These are phyloP conservation scores for Vesta saturnalis DNA, from an alignment of 2,888 invertebrate species.

Conservation along the genomic window DNA sequence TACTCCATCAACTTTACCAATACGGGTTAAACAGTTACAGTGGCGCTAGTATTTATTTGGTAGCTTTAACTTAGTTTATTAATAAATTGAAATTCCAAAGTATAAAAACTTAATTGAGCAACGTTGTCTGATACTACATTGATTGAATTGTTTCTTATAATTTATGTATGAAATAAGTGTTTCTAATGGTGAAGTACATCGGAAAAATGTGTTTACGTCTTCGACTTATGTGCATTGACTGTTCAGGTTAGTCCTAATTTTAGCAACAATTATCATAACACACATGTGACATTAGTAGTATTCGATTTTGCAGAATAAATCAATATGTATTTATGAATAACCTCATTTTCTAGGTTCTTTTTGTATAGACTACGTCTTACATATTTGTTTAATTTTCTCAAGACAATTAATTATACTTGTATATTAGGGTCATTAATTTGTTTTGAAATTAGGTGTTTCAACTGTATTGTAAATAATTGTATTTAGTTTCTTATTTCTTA, in stretches of 20 bases:
- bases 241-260: conserved; percentile 63
- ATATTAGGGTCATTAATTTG: not conserved
- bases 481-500: not conserved
- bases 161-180: conserved; percentile 1
- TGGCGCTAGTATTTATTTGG: not conserved
- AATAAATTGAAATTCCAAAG: not conserved
- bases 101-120: not conserved
- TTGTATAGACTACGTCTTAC: no score
- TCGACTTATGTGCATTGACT: conserved; percentile 66
- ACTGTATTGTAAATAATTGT: no score
- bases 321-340: conserved; percentile 10
- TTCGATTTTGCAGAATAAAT: not conserved
- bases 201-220: conserved; percentile 64
- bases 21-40: not conserved
- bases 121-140: not conserved
- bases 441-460: not conserved
- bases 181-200: conserved; percentile 53
- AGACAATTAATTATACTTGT: not conserved
- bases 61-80: not conserved
- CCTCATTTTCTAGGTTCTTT: conserved; percentile 1
- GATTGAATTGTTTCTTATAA: conserved; percentile 8
- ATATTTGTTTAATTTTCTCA: no score
- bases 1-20: not conserved
- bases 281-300: not conserved
- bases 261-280: not conserved